Evolutionary conservation across 2,797 vertebrate genomes (phyloP), one percentile per base, ranked within the genome.

Genomic region (Phyllotis vaccarum): DNA sequence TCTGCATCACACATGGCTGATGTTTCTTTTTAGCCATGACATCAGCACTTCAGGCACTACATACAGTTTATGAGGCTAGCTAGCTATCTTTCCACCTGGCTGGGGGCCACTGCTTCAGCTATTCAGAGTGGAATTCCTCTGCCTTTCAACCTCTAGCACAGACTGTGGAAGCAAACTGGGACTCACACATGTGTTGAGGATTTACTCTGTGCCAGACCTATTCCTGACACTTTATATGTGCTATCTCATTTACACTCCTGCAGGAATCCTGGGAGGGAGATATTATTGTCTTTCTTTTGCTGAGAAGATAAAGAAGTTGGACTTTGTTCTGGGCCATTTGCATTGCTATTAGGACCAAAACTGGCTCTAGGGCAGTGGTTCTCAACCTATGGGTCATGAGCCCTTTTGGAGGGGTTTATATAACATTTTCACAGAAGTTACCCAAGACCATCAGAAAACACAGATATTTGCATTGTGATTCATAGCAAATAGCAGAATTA

Each of bases 121-220:
- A 75, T 56, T 75, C 76, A 79, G 43, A 81, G n/a, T 90, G 58
- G 88, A 95, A 97, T 97, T 94, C 68, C 89, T 96, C 66, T 62
- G 90, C 87, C 87, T 96, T 95, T 87, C 40, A 62, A 66, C 64
- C 81, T n/a, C 72, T 64, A 58, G n/a, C 46, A 86, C 9, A 0
- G 74, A 95, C 96, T 97, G 90, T 91, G 95, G 96, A 96, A 93
- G 96, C 82, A 82, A 85, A 88, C 52, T 4, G 81, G 87, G 82
- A 49, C 90, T 90, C n/a, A 75, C 31, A 46, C 96, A 95, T 90
- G 88, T 96, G 95, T 90, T 91, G 86, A 93, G 95, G 88, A 96
- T 97, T 97, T 96, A 72, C 56, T 92, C 78, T 93, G 34, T 90
- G 82, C 91, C 94, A 80, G 90, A 37, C 88, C 90, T 52, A 9